phyloP scores from a whole-genome alignment of 2,113 vertebrate genomes.

The Podarcis cretensis region DNA sequence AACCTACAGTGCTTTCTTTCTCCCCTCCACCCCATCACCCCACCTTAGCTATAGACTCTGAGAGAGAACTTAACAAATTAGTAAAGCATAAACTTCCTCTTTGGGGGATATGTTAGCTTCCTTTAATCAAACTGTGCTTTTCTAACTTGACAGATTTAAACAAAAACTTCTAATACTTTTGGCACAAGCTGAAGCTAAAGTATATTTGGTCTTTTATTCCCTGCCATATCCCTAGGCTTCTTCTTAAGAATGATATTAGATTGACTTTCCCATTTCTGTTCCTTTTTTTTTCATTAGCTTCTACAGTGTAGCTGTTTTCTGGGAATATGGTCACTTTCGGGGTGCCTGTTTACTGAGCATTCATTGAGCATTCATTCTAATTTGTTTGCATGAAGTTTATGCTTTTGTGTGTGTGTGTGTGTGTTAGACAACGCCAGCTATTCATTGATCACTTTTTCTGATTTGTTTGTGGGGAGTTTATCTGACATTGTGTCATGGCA shows the following conservation, averaged over 20 bases:
- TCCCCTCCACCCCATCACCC: not conserved
- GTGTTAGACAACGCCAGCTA: no score
- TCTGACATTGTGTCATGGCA: no score
- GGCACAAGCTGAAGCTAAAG: conserved; percentile 32
- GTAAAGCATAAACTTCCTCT: conserved; percentile 35
- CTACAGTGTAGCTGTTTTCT: not conserved
- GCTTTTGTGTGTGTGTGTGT: no score
- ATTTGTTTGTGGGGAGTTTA: no score
- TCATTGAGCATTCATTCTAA: no score
- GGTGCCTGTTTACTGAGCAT: no score
- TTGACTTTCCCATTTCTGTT: conserved; percentile 40
- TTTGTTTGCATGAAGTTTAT: no score
- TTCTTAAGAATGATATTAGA: conserved; percentile 22
- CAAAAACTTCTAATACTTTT: conserved; percentile 38
- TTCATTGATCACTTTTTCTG: no score
- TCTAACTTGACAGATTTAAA: conserved; percentile 15
- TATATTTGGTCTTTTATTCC: conserved; percentile 49
- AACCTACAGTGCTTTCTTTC: conserved; percentile 12
- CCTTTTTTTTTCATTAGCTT: not conserved
- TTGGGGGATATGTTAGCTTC: not conserved
- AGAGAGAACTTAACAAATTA: conserved; percentile 36
- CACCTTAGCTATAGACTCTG: conserved; percentile 4
- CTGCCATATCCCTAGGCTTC: conserved; percentile 30
- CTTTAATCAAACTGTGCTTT: conserved; percentile 55
- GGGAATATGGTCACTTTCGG: not conserved